Base-by-base conservation (phyloP, 2,113 vertebrate species). In the Cygnus buccinator region DNA sequence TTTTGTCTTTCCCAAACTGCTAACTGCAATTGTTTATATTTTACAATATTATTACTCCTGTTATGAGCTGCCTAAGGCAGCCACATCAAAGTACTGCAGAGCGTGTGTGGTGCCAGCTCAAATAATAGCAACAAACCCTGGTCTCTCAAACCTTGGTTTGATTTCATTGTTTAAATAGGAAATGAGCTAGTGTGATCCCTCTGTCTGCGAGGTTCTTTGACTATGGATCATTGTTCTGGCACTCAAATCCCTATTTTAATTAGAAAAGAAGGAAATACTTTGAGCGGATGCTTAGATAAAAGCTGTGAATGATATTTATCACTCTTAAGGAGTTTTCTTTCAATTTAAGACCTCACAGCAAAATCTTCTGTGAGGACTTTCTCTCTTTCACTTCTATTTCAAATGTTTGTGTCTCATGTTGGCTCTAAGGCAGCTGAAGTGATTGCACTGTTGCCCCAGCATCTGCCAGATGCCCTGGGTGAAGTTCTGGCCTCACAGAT, bases 111-210 rank as follows among this genome's bases (percentile, higher is more conserved):
- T 97, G 91, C 81, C 94, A 81, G 91, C 77, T 88, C 94, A 77
- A 79, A 94, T 95, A 95, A 93, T 96, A 81, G 82, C 93, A 96
- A 96, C 86, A 97, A 94, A 92, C 28, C 26, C 50, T 41, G 58
- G 75, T 89, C 90, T 97, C 86, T 92, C 91, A 92, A 95, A 95
- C 72, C 92, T 95, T 93, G 82, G 92, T 94, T 97, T 97, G 94
- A 97, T 97, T 98, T 97, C 85, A 95, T 97, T 97, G 93, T 97
- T 96, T 93, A 75, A 97, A 93, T 97, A 96, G 87, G 94, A 97
- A 98, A 96, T 95, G 94, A 96, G 87, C 92, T 96, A 93, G 84
- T 97, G 82, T 94, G 83, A 97, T 96, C 91, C 84, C 93, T 97
- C 85, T 0, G 58, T 93, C 88, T 92, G 68, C 66, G 87, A 94